A percentile compares a stretch with the other conserved stretches of the same genome.
These are phyloP conservation scores for Gasterosteus nipponicus DNA, from an alignment of 2,113 vertebrate species.

Conservation along the genomic window DNA sequence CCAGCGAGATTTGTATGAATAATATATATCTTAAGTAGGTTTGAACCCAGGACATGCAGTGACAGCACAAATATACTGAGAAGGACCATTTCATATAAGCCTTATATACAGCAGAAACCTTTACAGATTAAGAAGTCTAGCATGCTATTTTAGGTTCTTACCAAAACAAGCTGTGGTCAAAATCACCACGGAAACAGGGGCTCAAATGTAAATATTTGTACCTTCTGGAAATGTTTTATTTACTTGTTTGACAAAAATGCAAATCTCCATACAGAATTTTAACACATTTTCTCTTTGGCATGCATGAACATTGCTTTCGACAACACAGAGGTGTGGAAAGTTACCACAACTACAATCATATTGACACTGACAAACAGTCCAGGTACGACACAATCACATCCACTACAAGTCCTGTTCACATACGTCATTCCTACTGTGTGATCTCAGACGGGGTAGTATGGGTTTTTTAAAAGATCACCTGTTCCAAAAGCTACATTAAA, in stretches of 20 bases:
- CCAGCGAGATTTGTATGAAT: constrained; percentile 23
- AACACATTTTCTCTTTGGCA: constrained; percentile 80
- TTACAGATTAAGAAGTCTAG: neutral
- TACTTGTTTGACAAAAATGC: constrained; percentile 67
- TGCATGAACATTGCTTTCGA: constrained; percentile 75
- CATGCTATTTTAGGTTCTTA: neutral
- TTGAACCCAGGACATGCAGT: constrained; percentile 21
- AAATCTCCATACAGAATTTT: constrained; percentile 71
- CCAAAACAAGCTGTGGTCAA: neutral
- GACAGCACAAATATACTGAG: constrained; percentile 11
- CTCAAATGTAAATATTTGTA: constrained; percentile 69
- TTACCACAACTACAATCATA: constrained; percentile 58
- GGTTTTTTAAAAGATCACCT: constrained; percentile 20
- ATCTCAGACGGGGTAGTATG: constrained; percentile 25
- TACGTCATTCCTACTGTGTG: constrained; percentile 21
- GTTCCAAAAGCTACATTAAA: neutral
- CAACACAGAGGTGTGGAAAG: constrained; percentile 59
- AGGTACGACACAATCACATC: constrained; percentile 48
- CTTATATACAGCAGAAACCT: neutral
- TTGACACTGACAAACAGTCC: constrained; percentile 61
- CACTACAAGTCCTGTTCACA: constrained; percentile 50
- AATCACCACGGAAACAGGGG: constrained; percentile 11
- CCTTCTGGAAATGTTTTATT: constrained; percentile 63
- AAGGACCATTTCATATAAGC: neutral
- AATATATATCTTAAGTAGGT: constrained; percentile 29